Percentiles rank a stretch among this genome's conserved stretches.
These are phyloP conservation scores for Drosophila varians DNA, from an alignment of 1,140 invertebrate species.

Conservation along the genomic window DNA sequence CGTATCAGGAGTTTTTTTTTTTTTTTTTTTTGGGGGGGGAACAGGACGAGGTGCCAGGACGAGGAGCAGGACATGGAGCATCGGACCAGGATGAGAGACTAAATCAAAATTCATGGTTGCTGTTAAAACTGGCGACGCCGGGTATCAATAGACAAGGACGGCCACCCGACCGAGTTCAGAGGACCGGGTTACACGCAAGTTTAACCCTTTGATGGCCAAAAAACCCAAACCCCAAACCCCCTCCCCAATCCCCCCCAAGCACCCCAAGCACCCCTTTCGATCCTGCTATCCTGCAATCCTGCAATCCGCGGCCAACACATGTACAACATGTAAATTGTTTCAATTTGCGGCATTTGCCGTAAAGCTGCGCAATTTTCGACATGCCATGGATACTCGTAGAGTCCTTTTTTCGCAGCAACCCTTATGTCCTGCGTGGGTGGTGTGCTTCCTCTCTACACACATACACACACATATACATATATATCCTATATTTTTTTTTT, in stretches of 20 bases:
- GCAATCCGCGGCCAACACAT: constrained; percentile 51
- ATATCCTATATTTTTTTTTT: constrained; percentile 13
- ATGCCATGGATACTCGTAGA: constrained; percentile 66
- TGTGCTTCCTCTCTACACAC: constrained; percentile 20
- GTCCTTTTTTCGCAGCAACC: constrained; percentile 21
- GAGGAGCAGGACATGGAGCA: not conserved
- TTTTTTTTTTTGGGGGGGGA: constrained; percentile 18
- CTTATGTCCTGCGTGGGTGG: constrained; percentile 6
- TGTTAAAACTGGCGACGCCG: constrained; percentile 49
- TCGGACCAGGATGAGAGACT: constrained; percentile 15
- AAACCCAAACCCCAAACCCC: too few relatives aligned
- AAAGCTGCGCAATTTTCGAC: constrained; percentile 80
- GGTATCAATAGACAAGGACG: constrained; percentile 68
- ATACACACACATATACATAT: too few relatives aligned
- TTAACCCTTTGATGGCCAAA: constrained; percentile 73
- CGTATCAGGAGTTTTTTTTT: too few relatives aligned
- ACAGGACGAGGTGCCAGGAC: too few relatives aligned
- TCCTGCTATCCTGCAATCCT: not conserved
- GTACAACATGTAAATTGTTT: constrained; percentile 81
- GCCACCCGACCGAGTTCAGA: constrained; percentile 10
- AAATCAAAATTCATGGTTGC: constrained; percentile 82
- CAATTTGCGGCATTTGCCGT: constrained; percentile 80
- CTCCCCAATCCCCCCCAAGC: not conserved
- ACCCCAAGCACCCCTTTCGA: not conserved
- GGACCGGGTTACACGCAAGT: constrained; percentile 68